Evolutionary conservation across 1,140 invertebrate genomes (phyloP), one percentile per base, ranked within the genome.

Genomic region (Hestina assimilis): DNA sequence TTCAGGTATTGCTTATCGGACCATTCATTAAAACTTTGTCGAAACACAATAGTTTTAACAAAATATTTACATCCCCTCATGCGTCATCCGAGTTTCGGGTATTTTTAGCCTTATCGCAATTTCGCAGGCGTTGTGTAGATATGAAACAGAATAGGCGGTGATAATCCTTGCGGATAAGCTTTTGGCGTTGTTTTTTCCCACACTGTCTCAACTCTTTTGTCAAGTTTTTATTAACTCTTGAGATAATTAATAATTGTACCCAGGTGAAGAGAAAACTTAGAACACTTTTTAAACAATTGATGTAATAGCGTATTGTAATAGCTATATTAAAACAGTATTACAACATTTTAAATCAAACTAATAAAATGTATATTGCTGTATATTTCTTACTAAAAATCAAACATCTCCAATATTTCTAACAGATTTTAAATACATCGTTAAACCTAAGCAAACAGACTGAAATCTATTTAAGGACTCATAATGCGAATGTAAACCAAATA

Each of bases 21-120:
- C 46, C 42, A 48, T 59, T 48, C 57, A 59, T 69, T 66, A 69
- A 55, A 63, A 59, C 58, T 63, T 66, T 58, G 40, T 28, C 53
- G 54, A 63, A 69, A 55, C 26, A 54, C 46, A 61, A 69, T 57
- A 61, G 61, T 59, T 66, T 58, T 54, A 29, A 33, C 40, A 55
- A n/a, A 67, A 59, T 63, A 50, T 60, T 61, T 59, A 45, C 40
- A 38, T 51, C 45, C 38, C 53, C 29, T 55, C 50, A 56, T 65
- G 57, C 55, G 21, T 65, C 56, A 69, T 15, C 35, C 46, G n/a
- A n/a, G n/a, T 53, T 45, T 52, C 5, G 42, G 31, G 53, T 47
- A 47, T 58, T 59, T 55, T 38, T 33, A 55, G 28, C 14, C 35
- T 65, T 65, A 65, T 65, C 58, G 15, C 29, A 45, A 28, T 58